phyloP scores from a whole-genome alignment of 2,888 invertebrate genomes.

The Erebia ligea region DNA sequence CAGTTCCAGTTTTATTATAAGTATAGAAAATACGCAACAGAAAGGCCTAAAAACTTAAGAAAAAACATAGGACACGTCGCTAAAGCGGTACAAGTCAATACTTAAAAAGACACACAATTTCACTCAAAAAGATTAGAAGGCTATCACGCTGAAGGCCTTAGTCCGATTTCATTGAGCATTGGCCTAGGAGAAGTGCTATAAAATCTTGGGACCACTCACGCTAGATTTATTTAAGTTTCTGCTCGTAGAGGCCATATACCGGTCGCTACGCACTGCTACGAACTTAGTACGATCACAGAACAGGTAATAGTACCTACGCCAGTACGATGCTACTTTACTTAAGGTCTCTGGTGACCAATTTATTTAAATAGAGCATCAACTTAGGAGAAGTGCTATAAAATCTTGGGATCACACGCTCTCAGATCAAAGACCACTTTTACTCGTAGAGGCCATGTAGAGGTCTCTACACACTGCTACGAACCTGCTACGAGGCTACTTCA shows the following conservation, averaged over 20 bases:
- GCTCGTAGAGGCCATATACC: neutral
- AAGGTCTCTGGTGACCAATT: no score
- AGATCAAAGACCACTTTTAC: neutral
- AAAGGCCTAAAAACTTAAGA: neutral
- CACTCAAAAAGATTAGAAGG: conserved; percentile 18
- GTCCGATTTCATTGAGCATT: neutral
- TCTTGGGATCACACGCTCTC: neutral
- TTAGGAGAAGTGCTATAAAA: no score
- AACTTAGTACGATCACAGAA: neutral
- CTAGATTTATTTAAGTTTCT: neutral
- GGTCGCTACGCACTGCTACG: neutral
- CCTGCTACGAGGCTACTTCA: no score
- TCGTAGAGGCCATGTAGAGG: neutral
- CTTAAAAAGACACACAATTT: conserved; percentile 13
- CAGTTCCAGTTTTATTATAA: neutral
- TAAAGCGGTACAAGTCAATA: neutral
- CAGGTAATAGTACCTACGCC: no score
- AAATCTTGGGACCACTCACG: conserved; percentile 10
- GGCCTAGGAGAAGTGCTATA: conserved; percentile 14
- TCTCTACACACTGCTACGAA: neutral
- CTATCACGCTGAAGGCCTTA: conserved; percentile 8
- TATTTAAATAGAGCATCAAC: no score
- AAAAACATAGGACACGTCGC: neutral
- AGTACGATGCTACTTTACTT: no score
- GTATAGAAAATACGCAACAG: no score